Base-by-base conservation (phyloP, 2,797 vertebrate genomes). In the Amphiprion clarkii region DNA sequence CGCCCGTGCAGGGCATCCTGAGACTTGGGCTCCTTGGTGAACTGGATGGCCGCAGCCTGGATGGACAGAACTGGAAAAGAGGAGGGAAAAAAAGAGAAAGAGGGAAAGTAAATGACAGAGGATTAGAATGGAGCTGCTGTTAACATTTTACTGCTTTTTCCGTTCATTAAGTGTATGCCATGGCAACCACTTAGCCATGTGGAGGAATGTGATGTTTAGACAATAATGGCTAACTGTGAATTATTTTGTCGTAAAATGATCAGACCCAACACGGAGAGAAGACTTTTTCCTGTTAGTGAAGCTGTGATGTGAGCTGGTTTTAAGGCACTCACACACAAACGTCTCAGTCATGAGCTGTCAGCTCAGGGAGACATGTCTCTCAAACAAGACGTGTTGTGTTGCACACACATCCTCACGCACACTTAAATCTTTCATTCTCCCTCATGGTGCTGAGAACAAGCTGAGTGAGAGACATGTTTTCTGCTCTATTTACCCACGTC, bases 1-100 rank as follows among this genome's bases (percentile, higher is more conserved):
- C 98, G 97, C 11, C 98, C 97, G 0, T 99, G 97, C 81, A 98
- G 85, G 0, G 97, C 97, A n/a, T 99, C 98, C 95, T 99, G 98
- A 67, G 98, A 99, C 59, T 96, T 97, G 0, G 98, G 98, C 89
- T 99, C 97, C 82, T 97, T 98, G 71, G 96, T 97, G 92, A 99
- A 99, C 80, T 95, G 84, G 27, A 99, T 93, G 42, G 86, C 78
- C 0, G 86, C 91, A 0, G 95, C 95, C 73, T 78, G 94, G 65
- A 93, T 55, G 79, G 92, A 93, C 87, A 95, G 75, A 19, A 93
- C 96, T 96, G 93, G 23, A 73, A 67, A 55, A 53, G 66, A 55
- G 25, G 25, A 14, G 23, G 72, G 44, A 51, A 60, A 16, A 60
- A 57, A 39, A 79, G 25, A 70, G 42, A 66, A 27, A 78, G 57